These are phyloP conservation scores for Arctopsyche grandis DNA, from an alignment of 1,140 invertebrate species.

Conservation along the genomic window DNA sequence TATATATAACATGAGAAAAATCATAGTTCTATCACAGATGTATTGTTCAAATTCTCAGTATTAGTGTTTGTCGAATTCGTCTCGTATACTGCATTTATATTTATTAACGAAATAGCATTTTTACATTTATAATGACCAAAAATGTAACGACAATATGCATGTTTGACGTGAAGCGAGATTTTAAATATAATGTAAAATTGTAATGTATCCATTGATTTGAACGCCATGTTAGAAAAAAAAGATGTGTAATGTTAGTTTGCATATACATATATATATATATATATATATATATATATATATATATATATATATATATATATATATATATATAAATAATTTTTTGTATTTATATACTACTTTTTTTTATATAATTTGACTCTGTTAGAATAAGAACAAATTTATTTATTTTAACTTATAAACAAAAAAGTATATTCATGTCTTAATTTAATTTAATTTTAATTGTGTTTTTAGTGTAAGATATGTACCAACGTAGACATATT, in stretches of 20 bases:
- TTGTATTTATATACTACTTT: too few species aligned
- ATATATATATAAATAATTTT: neutral
- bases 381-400: too few species aligned
- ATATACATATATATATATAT: neutral
- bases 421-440: neutral
- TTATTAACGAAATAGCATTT: neutral
- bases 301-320: neutral
- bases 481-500: neutral
- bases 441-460: neutral
- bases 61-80: too few species aligned
- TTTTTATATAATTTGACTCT: too few species aligned
- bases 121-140: neutral
- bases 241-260: too few species aligned
- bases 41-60: too few species aligned
- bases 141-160: neutral
- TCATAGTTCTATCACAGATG: too few species aligned
- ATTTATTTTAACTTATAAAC: neutral
- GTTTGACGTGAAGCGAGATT: neutral
- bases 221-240: neutral
- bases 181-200: neutral
- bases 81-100: too few species aligned
- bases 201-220: neutral
- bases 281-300: neutral
- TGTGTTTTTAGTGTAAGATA: neutral
- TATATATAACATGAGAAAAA: too few species aligned